Percentiles rank a stretch among this genome's conserved stretches.
Evolutionary conservation across 2,797 vertebrate species (phyloP).

Genomic region (Okamejei kenojei): DNA sequence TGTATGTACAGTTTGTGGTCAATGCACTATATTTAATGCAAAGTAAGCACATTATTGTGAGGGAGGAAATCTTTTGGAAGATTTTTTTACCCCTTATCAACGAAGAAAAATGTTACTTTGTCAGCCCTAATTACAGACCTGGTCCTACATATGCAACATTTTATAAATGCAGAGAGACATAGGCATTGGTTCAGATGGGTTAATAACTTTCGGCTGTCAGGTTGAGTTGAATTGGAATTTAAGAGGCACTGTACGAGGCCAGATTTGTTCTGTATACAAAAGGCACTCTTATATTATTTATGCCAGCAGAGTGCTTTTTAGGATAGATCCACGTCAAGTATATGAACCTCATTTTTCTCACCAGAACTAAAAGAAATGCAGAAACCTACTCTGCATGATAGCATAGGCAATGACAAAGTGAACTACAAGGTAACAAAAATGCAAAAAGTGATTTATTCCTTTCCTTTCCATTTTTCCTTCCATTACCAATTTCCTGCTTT

Average conservation of each 20-base stretch:
- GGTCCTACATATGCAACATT: not conserved
- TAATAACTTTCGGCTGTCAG: slow-evolving; percentile 36
- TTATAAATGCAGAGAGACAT: not conserved
- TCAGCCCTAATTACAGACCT: not conserved
- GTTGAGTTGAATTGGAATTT: slow-evolving; percentile 29
- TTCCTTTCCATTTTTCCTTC: not conserved
- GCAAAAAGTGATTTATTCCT: not conserved
- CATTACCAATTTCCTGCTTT: not conserved
- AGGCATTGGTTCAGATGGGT: slow-evolving; percentile 15
- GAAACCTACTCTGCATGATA: not conserved
- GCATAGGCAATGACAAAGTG: slow-evolving; percentile 1
- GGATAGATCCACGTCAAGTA: slow-evolving; percentile 17
- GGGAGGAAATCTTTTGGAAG: not conserved
- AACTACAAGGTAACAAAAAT: not conserved
- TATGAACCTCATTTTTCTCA: slow-evolving; percentile 19
- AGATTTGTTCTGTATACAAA: slow-evolving; percentile 34
- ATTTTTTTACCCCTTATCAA: not conserved
- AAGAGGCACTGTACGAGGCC: not conserved
- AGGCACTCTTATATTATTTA: slow-evolving; percentile 28
- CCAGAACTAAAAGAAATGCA: not conserved
- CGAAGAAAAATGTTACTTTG: not conserved
- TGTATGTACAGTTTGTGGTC: not conserved
- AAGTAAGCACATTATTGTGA: not conserved
- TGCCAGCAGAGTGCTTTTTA: slow-evolving; percentile 29
- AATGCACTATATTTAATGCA: not conserved